These are phyloP conservation scores for Venustoraphidia nigricollis DNA, from an alignment of 2,888 invertebrate species.

Conservation along the genomic window DNA sequence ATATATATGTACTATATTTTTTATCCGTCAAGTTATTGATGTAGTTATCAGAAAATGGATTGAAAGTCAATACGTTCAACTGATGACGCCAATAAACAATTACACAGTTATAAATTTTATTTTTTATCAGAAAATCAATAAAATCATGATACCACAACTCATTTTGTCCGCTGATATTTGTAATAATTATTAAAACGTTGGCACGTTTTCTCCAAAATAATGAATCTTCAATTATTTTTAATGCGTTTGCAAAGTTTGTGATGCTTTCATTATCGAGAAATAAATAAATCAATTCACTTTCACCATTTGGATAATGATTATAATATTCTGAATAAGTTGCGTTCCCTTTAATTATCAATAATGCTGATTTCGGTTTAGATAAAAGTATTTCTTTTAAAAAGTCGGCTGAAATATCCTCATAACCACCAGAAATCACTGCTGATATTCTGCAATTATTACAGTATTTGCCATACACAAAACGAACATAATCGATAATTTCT, in stretches of 20 bases:
- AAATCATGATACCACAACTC: neutral
- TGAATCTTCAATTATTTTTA: neutral
- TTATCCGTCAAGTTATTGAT: neutral
- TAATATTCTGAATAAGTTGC: too few species aligned
- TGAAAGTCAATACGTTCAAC: neutral
- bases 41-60: neutral
- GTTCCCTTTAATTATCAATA: neutral
- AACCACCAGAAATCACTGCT: neutral
- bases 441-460: neutral
- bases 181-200: neutral
- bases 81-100: neutral
- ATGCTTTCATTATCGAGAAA: neutral
- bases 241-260: neutral
- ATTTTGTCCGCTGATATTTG: neutral
- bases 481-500: too few species aligned
- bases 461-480: neutral
- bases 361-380: neutral
- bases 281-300: neutral
- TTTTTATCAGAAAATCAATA: neutral
- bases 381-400: too few species aligned
- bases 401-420: too few species aligned
- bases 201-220: neutral
- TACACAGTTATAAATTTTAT: neutral
- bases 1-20: conserved; percentile 14
- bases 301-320: neutral